A percentile compares a stretch with the other conserved stretches of the same genome.
These are phyloP conservation scores for Carduelis carduelis DNA, from an alignment of 2,797 vertebrate species.

Conservation along the genomic window DNA sequence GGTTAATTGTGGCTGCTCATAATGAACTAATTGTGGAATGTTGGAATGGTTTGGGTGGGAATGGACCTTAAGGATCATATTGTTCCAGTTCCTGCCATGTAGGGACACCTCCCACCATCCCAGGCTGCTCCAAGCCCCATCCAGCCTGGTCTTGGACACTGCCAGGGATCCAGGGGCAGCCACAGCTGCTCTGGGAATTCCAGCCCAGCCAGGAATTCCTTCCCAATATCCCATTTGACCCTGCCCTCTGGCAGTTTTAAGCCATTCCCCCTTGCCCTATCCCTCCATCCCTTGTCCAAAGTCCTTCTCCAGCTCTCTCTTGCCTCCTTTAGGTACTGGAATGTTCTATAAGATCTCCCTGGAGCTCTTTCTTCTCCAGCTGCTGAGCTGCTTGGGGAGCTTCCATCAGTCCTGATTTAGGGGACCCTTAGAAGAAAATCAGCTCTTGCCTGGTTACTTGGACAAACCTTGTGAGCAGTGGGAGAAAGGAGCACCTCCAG, in stretches of 20 bases:
- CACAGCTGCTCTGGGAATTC: neutral
- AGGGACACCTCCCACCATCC: accelerated
- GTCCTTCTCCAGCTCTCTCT: neutral
- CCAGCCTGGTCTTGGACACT: neutral
- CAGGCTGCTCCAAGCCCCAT: neutral
- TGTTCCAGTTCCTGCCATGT: neutral
- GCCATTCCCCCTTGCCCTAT: neutral
- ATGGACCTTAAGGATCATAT: neutral
- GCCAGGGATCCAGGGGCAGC: neutral
- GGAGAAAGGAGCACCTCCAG: neutral
- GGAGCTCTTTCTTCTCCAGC: neutral
- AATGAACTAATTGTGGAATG: neutral
- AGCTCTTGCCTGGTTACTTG: accelerated
- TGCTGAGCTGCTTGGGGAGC: neutral
- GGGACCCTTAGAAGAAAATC: neutral
- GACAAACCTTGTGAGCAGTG: neutral
- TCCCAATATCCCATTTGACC: accelerated
- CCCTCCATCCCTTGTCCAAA: neutral
- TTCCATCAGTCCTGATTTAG: neutral
- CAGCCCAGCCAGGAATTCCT: neutral
- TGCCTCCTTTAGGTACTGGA: neutral
- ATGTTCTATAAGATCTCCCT: neutral
- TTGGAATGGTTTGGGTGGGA: neutral
- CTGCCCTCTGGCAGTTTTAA: neutral
- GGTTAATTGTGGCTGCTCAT: neutral